Base-by-base conservation (phyloP, 1,140 invertebrate species). In the Anastrepha obliqua region DNA sequence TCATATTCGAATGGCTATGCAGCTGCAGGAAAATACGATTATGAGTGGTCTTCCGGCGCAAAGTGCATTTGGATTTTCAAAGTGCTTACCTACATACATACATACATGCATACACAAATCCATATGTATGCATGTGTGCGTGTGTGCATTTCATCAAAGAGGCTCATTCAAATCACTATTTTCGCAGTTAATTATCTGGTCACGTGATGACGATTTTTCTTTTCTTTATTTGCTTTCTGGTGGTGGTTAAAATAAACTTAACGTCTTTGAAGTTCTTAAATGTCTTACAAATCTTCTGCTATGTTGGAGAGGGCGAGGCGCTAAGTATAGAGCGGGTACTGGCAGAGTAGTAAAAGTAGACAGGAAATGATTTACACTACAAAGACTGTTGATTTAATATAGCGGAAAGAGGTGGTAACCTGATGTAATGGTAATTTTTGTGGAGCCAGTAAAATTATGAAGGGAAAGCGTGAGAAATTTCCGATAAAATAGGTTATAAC, bases 341-440 rank as follows among this genome's bases (percentile, higher is more conserved):
- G 29, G 29, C 0, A 29, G 9, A 13, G 64, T 67, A 20, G 64
- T 11, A 20, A 29, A 2, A 65, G 64, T 2, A 20, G 5, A 74
- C 39, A 44, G 70, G 39, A 74, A 74, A 51, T 44, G 13, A 74
- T 74, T 74, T 74, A 74, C n/a, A 55, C 44, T 29, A 81, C 74
- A 81, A 81, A 81, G 9, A 81, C 74, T 55, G 74, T 17, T 81
- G 74, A 42, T 81, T 81, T 47, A 81, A 81, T 81, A 29, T 81
- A 55, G n/a, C 74, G 74, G 74, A 81, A 81, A 55, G 44, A 55
- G 74, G 47, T 29, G 74, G 44, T 55, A 81, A 81, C 74, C 44
- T 55, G 74, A 81, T 81, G 47, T 55, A 55, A 81, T 81, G 47
- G 51, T 8, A 58, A 51, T 51, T 78, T n/a, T 47, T 78, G 3